These are phyloP conservation scores for Mohoua ochrocephala DNA, from an alignment of 2,113 vertebrate genomes.

Conservation along the genomic window DNA sequence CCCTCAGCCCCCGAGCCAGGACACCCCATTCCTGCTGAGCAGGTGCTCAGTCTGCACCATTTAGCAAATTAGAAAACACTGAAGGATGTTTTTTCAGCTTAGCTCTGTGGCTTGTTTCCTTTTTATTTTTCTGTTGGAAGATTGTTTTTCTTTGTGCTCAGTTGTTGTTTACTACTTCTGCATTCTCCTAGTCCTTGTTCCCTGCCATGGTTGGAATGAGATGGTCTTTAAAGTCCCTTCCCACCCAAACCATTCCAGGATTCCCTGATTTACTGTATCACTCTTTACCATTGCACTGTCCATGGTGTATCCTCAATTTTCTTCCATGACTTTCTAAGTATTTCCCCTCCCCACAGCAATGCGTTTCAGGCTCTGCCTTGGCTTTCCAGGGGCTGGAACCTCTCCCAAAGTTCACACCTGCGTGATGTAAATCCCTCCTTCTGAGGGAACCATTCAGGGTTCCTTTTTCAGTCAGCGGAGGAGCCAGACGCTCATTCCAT, in stretches of 20 bases:
- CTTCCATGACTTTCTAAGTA: background rate
- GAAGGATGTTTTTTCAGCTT: background rate
- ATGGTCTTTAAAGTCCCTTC: background rate
- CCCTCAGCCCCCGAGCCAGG: background rate
- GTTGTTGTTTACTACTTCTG: background rate
- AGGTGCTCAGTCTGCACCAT: background rate
- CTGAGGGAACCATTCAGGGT: background rate
- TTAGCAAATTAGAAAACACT: background rate
- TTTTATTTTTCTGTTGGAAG: background rate
- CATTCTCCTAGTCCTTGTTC: background rate
- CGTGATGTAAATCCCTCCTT: background rate
- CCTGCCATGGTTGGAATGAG: background rate
- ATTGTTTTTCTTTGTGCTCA: background rate
- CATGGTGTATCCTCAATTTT: background rate
- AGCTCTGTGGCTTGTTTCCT: background rate
- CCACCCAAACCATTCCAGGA: background rate
- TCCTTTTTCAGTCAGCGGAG: background rate
- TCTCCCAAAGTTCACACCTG: background rate
- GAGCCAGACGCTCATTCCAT: background rate
- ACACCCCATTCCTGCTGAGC: background rate
- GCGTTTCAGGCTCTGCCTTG: background rate
- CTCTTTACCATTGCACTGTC: background rate
- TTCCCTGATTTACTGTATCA: background rate
- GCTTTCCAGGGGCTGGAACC: background rate
- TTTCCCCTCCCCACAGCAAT: accelerated